Base-by-base conservation (phyloP, 2,797 vertebrate genomes). In the Vultur gryphus region DNA sequence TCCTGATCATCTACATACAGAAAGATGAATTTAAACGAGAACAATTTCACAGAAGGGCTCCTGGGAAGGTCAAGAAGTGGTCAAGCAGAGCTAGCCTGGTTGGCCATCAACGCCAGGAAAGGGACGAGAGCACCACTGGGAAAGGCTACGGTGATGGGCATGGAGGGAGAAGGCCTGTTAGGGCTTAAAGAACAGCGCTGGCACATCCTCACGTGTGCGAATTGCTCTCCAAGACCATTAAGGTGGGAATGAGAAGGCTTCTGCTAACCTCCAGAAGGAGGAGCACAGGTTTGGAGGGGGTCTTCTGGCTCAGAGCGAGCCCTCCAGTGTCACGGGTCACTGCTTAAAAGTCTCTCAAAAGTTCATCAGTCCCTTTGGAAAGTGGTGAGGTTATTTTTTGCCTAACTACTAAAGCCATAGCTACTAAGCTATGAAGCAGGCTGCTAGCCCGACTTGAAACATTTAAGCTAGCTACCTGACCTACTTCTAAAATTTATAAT, bases 311-410 rank as follows among this genome's bases (percentile, higher is more conserved):
- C 44, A 43, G 43, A 44, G 58, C 0, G 2, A 71, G 39, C 19
- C 59, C 19, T 19, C 61, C 0, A 1, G 28, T 7, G 6, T n/a
- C 80, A 79, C 0, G 2, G 18, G 44, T 52, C 44, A 20, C 31
- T 10, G 26, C 51, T 46, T 18, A 18, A 10, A 79, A 13, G 21
- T 51, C 57, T 41, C 61, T 70, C 39, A 7, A 1, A 48, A 84
- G 24, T 25, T 24, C 64, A 46, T 4, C 66, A 33, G 8, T 39
- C 52, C 52, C 33, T 67, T 9, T 51, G 44, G 44, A 46, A 70
- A 76, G 26, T 0, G 24, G 17, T 28, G 25, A 59, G 13, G 62
- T 13, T 37, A 24, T 10, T 62, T 90, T 41, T 77, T 72, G 43
- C 26, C 43, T 16, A 16, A 29, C 7, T 37, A 44, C 65, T 4